phyloP scores from a whole-genome alignment of 1,140 invertebrate species.

The Aleiodes sp. region DNA sequence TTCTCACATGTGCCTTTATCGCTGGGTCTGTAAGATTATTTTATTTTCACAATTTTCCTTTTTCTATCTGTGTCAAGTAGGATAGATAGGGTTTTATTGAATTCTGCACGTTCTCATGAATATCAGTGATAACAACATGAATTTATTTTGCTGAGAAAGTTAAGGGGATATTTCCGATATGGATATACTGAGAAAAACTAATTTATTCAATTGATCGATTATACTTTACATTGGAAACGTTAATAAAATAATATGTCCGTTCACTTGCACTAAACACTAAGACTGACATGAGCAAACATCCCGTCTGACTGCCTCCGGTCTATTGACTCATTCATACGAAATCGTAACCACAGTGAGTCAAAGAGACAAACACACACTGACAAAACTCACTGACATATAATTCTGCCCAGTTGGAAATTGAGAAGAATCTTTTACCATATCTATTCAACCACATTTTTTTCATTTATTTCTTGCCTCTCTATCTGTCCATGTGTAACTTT shows the following conservation, averaged over 20 bases:
- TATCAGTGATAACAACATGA: too few species aligned
- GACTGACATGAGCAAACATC: background rate
- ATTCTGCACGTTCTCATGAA: too few species aligned
- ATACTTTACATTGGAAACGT: too few species aligned
- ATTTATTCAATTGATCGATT: too few species aligned
- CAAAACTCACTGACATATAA: background rate
- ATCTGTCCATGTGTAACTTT: background rate
- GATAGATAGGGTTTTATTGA: background rate
- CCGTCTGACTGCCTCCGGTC: background rate
- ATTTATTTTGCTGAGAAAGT: too few species aligned
- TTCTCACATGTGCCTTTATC: slow-evolving; percentile 82
- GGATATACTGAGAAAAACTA: too few species aligned
- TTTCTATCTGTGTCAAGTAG: background rate
- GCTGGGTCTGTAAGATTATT: slow-evolving; percentile 74
- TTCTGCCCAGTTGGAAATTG: background rate
- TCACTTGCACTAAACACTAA: too few species aligned
- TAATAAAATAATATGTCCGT: too few species aligned
- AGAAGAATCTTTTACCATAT: background rate
- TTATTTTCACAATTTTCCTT: background rate
- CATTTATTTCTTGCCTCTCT: background rate
- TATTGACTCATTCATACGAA: slow-evolving; percentile 13
- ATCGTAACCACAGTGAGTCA: background rate
- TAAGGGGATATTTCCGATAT: too few species aligned
- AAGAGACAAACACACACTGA: background rate
- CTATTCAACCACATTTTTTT: background rate